A percentile compares a stretch with the other conserved stretches of the same genome.
phyloP scores from a whole-genome alignment of 2,797 vertebrate species.

The Toxotes lorentzi region DNA sequence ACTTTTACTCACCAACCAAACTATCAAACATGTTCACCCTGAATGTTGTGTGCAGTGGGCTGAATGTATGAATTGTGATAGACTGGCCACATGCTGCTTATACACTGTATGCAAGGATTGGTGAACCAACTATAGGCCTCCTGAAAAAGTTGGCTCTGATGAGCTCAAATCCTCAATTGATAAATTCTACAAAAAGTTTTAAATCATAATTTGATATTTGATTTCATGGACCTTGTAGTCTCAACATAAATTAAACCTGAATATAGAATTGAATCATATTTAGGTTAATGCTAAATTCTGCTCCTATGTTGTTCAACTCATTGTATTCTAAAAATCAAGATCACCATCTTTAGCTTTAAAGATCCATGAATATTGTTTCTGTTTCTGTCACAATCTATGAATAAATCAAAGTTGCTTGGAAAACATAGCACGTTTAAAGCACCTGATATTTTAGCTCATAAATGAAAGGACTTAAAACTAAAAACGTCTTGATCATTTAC shows the following conservation, averaged over 20 bases:
- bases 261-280: not conserved
- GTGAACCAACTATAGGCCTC: not conserved
- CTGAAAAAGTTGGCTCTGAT: not conserved
- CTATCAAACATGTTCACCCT: too few relatives aligned
- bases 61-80: too few relatives aligned
- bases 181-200: not conserved
- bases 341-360: not conserved
- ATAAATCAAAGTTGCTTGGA: not conserved
- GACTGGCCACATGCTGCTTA: not conserved
- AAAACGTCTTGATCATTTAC: not conserved
- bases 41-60: too few relatives aligned
- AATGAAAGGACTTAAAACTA: not conserved
- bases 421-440: not conserved
- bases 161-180: not conserved
- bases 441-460: not conserved
- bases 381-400: too few relatives aligned
- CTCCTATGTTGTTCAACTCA: not conserved
- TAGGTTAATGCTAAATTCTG: not conserved
- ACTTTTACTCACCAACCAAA: not conserved
- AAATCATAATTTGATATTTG: not conserved
- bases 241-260: not conserved
- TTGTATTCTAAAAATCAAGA: not conserved
- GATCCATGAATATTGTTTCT: not conserved
- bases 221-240: not conserved
- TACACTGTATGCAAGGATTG: not conserved